Evolutionary conservation across 2,797 vertebrate species (phyloP).

Genomic region (Lithobates pipiens): DNA sequence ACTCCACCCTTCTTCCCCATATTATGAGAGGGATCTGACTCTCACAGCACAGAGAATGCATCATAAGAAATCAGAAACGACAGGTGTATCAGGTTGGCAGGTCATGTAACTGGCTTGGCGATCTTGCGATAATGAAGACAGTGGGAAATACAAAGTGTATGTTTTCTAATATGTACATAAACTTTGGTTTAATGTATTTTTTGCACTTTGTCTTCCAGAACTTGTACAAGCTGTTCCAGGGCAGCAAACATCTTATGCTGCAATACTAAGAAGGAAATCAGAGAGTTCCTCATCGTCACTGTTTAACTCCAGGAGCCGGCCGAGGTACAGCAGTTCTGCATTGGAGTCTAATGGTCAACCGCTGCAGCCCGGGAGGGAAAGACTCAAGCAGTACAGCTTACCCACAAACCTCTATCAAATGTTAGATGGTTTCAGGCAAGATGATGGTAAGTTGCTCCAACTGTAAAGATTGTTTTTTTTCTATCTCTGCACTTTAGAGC

Average conservation of each 20-base stretch:
- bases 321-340: conserved; percentile 76
- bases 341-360: conserved; percentile 67
- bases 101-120: too few relatives aligned
- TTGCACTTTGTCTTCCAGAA: conserved; percentile 71
- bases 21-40: too few relatives aligned
- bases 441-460: conserved; percentile 69
- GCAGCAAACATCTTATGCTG: conserved; percentile 85
- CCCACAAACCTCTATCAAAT: conserved; percentile 82
- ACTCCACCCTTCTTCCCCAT: too few relatives aligned
- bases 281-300: conserved; percentile 81
- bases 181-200: conserved; percentile 14
- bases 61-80: too few relatives aligned
- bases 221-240: conserved; percentile 82
- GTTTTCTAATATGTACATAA: not conserved
- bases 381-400: conserved; percentile 77
- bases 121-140: too few relatives aligned
- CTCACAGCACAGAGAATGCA: too few relatives aligned
- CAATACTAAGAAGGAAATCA: conserved; percentile 87
- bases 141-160: too few relatives aligned
- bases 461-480: not conserved
- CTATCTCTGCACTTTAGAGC: not conserved
- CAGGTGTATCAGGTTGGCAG: too few relatives aligned
- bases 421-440: conserved; percentile 86
- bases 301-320: conserved; percentile 80
- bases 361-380: conserved; percentile 81